Base-by-base conservation (phyloP, 2,888 invertebrate genomes). In the Drosophila sordidula region DNA sequence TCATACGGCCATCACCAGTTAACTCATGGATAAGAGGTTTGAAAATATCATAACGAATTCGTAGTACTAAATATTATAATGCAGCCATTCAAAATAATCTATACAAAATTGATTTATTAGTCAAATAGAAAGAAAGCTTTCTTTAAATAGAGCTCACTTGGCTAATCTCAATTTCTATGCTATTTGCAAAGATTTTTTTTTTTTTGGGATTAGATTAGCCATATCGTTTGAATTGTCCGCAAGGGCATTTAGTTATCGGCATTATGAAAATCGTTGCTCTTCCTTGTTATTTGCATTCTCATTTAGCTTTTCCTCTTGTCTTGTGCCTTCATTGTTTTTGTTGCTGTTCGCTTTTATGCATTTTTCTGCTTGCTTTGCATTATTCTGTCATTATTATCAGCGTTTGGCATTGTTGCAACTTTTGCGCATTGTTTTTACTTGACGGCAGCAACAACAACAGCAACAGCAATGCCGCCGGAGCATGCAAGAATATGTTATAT, bases 391-490 rank as follows among this genome's bases (percentile, higher is more conserved):
- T 70, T 71, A 78, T 83, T 87, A 71, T 80, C 70, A 68, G 49
- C 62, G 50, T 18, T 49, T 45, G 39, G 75, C 82, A 72, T 87
- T 84, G 81, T 80, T 84, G 81, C 78, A 84, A 80, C 81, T 80
- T 84, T 75, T 75, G 75, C 75, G 79, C 71, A 70, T 82, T 80
- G 78, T 77, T 73, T 64, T 69, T 41, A 54, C 62, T 45, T 51
- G 68, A 56, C 22, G 45, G 34, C 52, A 22, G 14, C 65, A 57
- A 18, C 36, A 44, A n/a, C 29, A 45, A 26, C 16, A 41, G 18
- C 29, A 45, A 26, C 16, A 41, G 18, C 38, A 55, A 14, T 39
- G 39, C 39, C 6, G 32, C 50, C 56, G 42, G 44, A 52, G 25
- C 52, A 65, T 54, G 36, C 46, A 47, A 29, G 39, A 51, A 49